A percentile compares a stretch with the other conserved stretches of the same genome.
Evolutionary conservation across 1,140 invertebrate species (phyloP).

Genomic region (Saccostrea echinata): DNA sequence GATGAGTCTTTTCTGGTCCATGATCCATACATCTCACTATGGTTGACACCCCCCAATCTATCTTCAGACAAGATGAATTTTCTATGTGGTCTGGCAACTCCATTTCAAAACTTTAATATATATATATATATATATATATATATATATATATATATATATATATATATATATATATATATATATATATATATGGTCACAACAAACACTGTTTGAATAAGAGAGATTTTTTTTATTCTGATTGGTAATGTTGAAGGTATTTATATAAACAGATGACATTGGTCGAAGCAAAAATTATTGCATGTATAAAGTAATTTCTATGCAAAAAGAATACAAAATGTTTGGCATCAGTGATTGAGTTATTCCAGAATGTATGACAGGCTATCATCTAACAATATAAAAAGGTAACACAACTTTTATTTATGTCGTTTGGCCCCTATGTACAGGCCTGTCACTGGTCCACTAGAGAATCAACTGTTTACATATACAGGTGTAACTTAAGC

Average conservation of each 20-base stretch:
- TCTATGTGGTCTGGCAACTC: background rate
- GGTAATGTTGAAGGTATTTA: background rate
- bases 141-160: too few species aligned
- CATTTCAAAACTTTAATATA: background rate
- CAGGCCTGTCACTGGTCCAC: background rate
- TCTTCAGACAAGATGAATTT: constrained; percentile 31
- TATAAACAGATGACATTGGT: background rate
- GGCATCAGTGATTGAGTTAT: background rate
- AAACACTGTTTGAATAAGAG: background rate
- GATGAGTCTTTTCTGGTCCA: constrained; percentile 23
- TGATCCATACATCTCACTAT: background rate
- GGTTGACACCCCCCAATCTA: constrained; percentile 29
- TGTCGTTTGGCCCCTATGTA: background rate
- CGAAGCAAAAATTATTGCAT: background rate
- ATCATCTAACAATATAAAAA: background rate
- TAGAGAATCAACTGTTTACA: background rate
- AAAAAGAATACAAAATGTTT: background rate
- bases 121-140: too few species aligned
- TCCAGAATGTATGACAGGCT: background rate
- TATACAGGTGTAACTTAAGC: constrained; percentile 7
- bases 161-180: too few species aligned
- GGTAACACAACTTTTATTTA: constrained; percentile 4
- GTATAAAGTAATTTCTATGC: background rate
- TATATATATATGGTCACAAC: too few species aligned
- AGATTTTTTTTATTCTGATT: background rate